These are phyloP conservation scores for Temnothorax curvispinosus DNA, from an alignment of 1,140 invertebrate genomes.

Conservation along the genomic window DNA sequence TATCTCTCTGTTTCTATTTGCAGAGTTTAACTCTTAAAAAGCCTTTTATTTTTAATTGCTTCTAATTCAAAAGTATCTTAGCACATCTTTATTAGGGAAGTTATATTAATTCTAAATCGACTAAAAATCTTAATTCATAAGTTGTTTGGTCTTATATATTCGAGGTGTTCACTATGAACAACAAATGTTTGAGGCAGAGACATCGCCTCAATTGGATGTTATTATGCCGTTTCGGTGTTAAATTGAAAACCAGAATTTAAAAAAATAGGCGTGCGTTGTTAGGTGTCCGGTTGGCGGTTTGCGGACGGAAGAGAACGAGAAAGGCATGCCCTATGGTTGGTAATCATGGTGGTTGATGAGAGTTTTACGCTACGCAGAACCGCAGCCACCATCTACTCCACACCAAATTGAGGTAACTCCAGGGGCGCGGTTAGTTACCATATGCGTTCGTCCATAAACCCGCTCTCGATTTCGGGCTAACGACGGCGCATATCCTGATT, in stretches of 20 bases:
- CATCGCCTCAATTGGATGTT: no score
- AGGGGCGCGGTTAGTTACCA: slow-evolving; percentile 75
- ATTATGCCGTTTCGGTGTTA: not conserved
- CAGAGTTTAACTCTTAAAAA: not conserved
- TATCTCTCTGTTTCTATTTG: not conserved
- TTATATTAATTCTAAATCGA: not conserved
- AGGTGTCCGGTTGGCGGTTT: not conserved
- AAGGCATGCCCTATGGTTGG: slow-evolving; percentile 63
- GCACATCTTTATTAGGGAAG: not conserved
- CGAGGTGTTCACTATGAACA: not conserved
- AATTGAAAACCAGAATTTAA: not conserved
- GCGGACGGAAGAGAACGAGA: slow-evolving; percentile 54
- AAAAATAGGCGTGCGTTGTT: not conserved
- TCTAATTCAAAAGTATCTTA: not conserved
- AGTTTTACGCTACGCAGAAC: slow-evolving; percentile 80
- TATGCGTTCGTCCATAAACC: slow-evolving; percentile 75
- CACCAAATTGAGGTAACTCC: slow-evolving; percentile 78
- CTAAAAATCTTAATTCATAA: not conserved
- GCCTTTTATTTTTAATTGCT: not conserved
- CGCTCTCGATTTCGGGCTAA: not conserved
- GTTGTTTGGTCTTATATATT: not conserved
- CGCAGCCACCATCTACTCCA: slow-evolving; percentile 77
- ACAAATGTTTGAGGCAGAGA: not conserved
- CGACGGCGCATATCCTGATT: not conserved
- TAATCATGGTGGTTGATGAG: slow-evolving; percentile 83